Evolutionary conservation across 2,797 vertebrate genomes (phyloP).

Genomic region (Aeoliscus strigatus): DNA sequence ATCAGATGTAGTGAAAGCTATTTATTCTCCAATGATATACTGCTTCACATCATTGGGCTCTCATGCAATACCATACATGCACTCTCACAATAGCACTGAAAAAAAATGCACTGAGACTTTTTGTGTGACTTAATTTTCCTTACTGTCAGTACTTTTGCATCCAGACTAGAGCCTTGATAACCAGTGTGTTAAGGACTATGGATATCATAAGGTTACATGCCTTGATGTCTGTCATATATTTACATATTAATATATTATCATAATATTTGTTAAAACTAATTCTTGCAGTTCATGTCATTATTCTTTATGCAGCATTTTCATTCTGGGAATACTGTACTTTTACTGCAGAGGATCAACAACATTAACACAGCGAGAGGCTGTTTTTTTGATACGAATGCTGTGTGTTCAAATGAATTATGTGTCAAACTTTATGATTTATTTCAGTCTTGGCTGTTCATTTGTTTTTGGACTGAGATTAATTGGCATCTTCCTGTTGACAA

Average conservation of each 20-base stretch:
- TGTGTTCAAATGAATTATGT: too few species aligned
- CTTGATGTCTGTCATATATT: too few species aligned
- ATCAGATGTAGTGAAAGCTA: slow-evolving; percentile 6
- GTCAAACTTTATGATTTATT: too few species aligned
- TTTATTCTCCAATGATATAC: slow-evolving; percentile 11
- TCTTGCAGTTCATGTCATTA: too few species aligned
- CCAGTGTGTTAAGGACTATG: slow-evolving; percentile 6
- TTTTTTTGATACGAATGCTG: too few species aligned
- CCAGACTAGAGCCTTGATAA: slow-evolving; percentile 39
- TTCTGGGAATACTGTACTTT: too few species aligned
- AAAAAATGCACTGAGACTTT: slow-evolving; percentile 18
- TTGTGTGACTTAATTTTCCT: slow-evolving; percentile 25
- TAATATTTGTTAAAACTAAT: too few species aligned
- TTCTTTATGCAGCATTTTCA: too few species aligned
- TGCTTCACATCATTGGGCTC: slow-evolving; percentile 6
- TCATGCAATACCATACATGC: slow-evolving; percentile 10
- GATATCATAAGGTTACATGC: too few species aligned
- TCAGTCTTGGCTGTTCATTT: background rate
- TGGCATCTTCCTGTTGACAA: background rate
- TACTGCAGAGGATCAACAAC: too few species aligned
- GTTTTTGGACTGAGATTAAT: background rate
- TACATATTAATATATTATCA: too few species aligned
- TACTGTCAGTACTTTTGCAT: slow-evolving; percentile 23
- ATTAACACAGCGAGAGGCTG: too few species aligned
- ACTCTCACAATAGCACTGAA: slow-evolving; percentile 22